Conservation (phyloP, 1,140 invertebrate genomes). For the Papilio machaon region DNA sequence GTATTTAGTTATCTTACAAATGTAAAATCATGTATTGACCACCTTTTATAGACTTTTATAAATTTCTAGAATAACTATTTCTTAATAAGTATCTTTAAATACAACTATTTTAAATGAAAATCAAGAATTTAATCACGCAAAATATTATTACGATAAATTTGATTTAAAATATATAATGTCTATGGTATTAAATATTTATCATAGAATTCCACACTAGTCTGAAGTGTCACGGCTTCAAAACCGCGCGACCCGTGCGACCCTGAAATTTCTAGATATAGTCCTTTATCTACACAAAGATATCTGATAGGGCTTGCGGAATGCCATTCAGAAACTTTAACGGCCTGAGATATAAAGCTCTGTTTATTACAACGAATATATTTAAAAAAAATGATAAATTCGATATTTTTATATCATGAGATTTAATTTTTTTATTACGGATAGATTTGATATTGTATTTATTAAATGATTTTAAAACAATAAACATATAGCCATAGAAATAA, state of each 20-base stretch:
- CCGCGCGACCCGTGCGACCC: conserved; percentile 22
- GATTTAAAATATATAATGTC: background rate
- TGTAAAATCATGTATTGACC: too few species aligned
- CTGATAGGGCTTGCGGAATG: conserved; percentile 16
- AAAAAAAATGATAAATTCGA: background rate
- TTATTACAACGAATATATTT: background rate
- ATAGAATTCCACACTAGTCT: conserved; percentile 20
- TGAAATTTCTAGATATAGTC: conserved; percentile 35
- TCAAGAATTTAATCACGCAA: too few species aligned
- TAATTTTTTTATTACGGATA: too few species aligned
- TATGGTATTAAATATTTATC: background rate
- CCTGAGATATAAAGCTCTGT: conserved; percentile 40
- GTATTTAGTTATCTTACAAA: too few species aligned
- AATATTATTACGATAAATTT: background rate
- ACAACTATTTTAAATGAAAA: background rate
- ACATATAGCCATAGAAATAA: too few species aligned
- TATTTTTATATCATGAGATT: too few species aligned
- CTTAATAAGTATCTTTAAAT: background rate
- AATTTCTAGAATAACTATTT: too few species aligned
- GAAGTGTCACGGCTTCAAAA: conserved; percentile 3
- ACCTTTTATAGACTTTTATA: background rate
- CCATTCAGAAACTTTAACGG: conserved; percentile 44
- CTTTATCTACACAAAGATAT: conserved; percentile 21
- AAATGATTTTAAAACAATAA: too few species aligned
- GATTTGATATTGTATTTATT: too few species aligned